Evolutionary conservation across 2,113 vertebrate genomes (phyloP), one percentile per base, ranked within the genome.

Genomic region (Bubalus kerabau): DNA sequence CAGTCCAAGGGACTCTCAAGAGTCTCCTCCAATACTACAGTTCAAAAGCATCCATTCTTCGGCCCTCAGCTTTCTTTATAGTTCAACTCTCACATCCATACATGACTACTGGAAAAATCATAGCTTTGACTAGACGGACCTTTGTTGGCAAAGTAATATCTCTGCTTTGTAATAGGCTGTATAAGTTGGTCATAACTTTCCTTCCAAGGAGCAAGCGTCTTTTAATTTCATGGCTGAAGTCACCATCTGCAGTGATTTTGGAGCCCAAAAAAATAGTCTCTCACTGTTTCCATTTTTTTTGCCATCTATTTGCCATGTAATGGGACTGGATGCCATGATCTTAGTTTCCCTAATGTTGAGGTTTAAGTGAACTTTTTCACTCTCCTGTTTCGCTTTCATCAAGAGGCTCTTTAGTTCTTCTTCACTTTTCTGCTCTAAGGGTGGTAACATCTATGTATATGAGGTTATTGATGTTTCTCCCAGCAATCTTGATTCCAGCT

Each of bases 111-210:
- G 67, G n/a, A 71, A 71, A 71, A 71, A 71, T 12, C n/a, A 71
- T 71, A 40, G 19, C n/a, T 40, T 71, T 23, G 67, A 71, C 67
- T 12, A 23, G 67, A 36, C 0, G 0, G n/a, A 36, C 0, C 9
- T 11, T 36, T 71, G 64, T 23, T 1, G 4, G 64, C n/a, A 71
- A 71, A 71, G 17, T 36, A 71, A 21, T 71, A 9, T 71, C n/a
- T 36, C n/a, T 71, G 64, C n/a, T 71, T 71, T 71, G n/a, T 71
- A 71, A 71, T 3, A n/a, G 21, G 64, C 17, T 71, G 9, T 71
- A 3, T 23, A 71, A 12, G 64, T 71, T 71, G n/a, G 9, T 23
- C 64, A 12, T 36, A 71, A 71, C n/a, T 71, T 36, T 71, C n/a
- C 64, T 71, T 36, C 30, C 19, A 71, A 71, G 64, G 64, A 71